A percentile compares a stretch with the other conserved stretches of the same genome.
Conservation (phyloP, 2,113 vertebrate genomes). For the Grammomys surdaster region DNA sequence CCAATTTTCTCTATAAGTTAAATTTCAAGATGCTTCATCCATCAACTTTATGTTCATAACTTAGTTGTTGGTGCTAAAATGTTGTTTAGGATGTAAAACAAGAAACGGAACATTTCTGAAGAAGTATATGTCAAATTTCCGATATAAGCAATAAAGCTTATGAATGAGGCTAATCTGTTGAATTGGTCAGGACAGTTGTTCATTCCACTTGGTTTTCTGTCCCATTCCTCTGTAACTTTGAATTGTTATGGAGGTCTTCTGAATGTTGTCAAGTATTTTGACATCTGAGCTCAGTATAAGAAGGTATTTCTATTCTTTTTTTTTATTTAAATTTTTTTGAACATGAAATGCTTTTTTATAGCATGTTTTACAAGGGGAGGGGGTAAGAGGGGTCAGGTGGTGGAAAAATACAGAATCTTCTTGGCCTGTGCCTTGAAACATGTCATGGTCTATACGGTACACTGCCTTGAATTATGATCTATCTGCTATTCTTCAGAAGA, state of each 20-base stretch:
- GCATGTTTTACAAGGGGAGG: too few species aligned
- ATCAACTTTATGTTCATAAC: not conserved
- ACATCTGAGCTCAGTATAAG: not conserved
- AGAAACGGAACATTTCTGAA: not conserved
- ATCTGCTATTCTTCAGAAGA: too few species aligned
- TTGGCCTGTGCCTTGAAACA: too few species aligned
- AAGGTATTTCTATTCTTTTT: not conserved
- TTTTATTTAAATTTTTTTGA: too few species aligned
- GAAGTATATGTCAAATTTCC: conserved; percentile 15
- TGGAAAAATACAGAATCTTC: too few species aligned
- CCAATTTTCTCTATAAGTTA: not conserved
- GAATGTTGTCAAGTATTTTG: not conserved
- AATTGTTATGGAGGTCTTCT: not conserved
- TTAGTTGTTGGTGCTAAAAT: conserved; percentile 11
- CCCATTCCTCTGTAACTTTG: not conserved
- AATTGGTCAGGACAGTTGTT: not conserved
- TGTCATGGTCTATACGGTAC: too few species aligned
- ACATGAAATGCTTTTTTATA: too few species aligned
- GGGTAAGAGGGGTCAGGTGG: too few species aligned
- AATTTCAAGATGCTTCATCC: not conserved
- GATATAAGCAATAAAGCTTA: not conserved
- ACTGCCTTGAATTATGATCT: too few species aligned
- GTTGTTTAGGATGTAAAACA: not conserved
- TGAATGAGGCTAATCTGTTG: not conserved
- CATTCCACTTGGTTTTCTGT: not conserved